These are phyloP conservation scores for Podabrus alpinus DNA, from an alignment of 2,888 invertebrate species.

Conservation along the genomic window DNA sequence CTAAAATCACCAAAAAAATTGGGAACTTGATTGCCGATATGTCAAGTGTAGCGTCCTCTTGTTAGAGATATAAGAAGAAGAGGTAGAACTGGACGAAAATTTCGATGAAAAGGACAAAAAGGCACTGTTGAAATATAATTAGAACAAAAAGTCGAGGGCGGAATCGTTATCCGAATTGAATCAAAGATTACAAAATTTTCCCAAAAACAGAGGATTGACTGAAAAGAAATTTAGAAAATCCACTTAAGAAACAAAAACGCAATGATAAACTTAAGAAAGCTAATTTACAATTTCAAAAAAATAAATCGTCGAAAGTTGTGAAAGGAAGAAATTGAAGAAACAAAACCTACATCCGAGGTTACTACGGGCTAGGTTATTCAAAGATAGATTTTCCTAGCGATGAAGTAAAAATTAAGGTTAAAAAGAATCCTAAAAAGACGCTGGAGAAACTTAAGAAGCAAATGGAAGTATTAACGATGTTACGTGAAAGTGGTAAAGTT, in stretches of 20 bases:
- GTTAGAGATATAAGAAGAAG: constrained; percentile 17
- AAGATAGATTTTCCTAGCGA: constrained; percentile 88
- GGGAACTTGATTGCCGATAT: no score
- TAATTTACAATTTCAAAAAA: constrained; percentile 59
- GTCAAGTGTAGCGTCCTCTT: no score
- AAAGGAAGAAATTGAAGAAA: constrained; percentile 47
- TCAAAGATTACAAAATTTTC: constrained; percentile 65
- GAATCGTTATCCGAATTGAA: constrained; percentile 68
- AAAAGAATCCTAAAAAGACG: constrained; percentile 77
- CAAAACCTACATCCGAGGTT: constrained; percentile 35
- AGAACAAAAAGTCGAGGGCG: constrained; percentile 58
- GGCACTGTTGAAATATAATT: constrained; percentile 38
- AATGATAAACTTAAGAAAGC: constrained; percentile 62
- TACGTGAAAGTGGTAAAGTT: constrained; percentile 72
- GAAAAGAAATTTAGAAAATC: constrained; percentile 70
- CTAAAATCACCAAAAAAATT: no score
- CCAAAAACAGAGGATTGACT: constrained; percentile 62
- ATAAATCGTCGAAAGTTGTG: constrained; percentile 50
- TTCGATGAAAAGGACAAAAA: constrained; percentile 46
- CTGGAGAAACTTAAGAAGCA: constrained; percentile 79
- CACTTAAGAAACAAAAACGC: constrained; percentile 69
- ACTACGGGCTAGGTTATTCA: constrained; percentile 72
- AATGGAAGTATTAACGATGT: constrained; percentile 71
- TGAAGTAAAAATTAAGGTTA: constrained; percentile 59
- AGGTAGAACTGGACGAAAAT: constrained; percentile 51